Conservation (phyloP, 2,888 invertebrate species). For the Drosophila meridiana region DNA sequence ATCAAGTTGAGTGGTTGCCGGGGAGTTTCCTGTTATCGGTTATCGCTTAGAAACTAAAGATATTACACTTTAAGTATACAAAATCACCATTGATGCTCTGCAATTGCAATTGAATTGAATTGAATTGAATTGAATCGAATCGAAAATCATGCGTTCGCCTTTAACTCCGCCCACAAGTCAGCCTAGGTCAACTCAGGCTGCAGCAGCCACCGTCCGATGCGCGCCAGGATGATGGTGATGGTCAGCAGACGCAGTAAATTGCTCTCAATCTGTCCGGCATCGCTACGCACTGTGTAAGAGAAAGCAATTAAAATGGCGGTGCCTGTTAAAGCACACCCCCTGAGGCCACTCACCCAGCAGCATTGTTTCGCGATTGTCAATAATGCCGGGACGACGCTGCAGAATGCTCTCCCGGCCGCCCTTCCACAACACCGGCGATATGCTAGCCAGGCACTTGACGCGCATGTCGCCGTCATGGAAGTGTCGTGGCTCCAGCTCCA, state of each 20-base stretch:
- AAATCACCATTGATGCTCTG: conserved; percentile 79
- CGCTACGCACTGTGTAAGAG: conserved; percentile 72
- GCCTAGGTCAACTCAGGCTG: conserved; percentile 71
- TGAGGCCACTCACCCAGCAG: conserved; percentile 86
- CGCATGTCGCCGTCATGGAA: conserved; percentile 88
- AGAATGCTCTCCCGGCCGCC: conserved; percentile 87
- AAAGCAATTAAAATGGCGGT: conserved; percentile 29
- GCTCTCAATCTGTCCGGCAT: conserved; percentile 58
- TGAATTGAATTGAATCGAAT: conserved; percentile 54
- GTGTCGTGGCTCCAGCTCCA: conserved; percentile 86
- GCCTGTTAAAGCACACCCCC: neutral
- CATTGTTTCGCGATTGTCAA: conserved; percentile 88
- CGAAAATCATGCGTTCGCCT: conserved; percentile 49
- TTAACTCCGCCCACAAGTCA: conserved; percentile 11
- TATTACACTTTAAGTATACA: conserved; percentile 78
- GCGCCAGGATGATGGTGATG: conserved; percentile 73
- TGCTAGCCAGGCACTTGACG: conserved; percentile 87
- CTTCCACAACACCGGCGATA: conserved; percentile 87
- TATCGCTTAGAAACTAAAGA: conserved; percentile 69
- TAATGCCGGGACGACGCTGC: conserved; percentile 86
- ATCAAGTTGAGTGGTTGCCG: conserved; percentile 31
- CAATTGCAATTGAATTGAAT: conserved; percentile 78
- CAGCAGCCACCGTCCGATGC: conserved; percentile 74
- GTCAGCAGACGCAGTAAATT: conserved; percentile 68
- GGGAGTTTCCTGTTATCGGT: conserved; percentile 25